phyloP scores from a whole-genome alignment of 2,888 invertebrate species.

The Amorpha juglandis region DNA sequence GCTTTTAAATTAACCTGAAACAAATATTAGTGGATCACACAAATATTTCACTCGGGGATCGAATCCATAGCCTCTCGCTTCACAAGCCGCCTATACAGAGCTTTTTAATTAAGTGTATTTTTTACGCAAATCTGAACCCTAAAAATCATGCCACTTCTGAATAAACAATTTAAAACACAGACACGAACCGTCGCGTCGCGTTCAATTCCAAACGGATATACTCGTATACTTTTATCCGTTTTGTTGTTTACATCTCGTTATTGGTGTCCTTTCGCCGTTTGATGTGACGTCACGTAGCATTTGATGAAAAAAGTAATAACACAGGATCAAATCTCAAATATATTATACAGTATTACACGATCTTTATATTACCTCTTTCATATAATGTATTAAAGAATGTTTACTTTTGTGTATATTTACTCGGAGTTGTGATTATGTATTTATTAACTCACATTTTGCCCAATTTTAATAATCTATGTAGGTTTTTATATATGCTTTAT shows the following conservation, averaged over 20 bases:
- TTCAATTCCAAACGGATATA: slow-evolving; percentile 13
- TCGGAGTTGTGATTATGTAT: too few species aligned
- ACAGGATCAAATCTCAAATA: slow-evolving; percentile 10
- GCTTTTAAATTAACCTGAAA: too few species aligned
- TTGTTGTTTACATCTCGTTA: slow-evolving; percentile 23
- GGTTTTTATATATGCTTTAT: too few species aligned
- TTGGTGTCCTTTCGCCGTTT: slow-evolving; percentile 26
- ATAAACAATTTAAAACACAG: background rate
- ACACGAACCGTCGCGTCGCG: background rate
- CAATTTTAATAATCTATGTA: too few species aligned
- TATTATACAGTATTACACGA: slow-evolving; percentile 27
- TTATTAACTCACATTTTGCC: too few species aligned
- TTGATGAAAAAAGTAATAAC: slow-evolving; percentile 32
- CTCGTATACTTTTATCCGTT: background rate
- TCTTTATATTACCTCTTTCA: slow-evolving; percentile 41
- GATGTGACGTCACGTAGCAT: slow-evolving; percentile 28
- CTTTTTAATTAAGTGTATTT: too few species aligned
- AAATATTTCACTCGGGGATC: too few species aligned
- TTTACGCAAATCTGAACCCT: too few species aligned
- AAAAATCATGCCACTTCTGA: too few species aligned
- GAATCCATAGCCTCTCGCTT: too few species aligned
- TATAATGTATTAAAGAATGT: slow-evolving; percentile 31
- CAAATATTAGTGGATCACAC: too few species aligned
- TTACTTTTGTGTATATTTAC: background rate
- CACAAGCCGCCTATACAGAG: too few species aligned